A percentile compares a stretch with the other conserved stretches of the same genome.
Evolutionary conservation across 2,797 vertebrate genomes (phyloP).

Genomic region (Emys orbicularis): DNA sequence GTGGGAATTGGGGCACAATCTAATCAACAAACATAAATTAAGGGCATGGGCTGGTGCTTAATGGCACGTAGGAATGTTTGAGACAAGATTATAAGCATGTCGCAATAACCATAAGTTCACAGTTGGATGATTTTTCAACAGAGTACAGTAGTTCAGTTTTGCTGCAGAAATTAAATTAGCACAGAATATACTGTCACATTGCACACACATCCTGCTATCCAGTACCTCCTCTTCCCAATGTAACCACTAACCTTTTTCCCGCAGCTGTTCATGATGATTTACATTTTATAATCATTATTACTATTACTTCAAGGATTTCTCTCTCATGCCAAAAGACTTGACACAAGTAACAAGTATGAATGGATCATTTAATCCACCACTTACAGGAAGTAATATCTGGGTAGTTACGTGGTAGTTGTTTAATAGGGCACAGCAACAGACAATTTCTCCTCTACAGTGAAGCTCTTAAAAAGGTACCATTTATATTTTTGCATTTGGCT

Average conservation of each 20-base stretch:
- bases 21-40: not conserved
- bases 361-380: not conserved
- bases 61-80: not conserved
- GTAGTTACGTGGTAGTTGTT: not conserved
- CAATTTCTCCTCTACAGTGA: not conserved
- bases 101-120: not conserved
- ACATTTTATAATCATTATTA: not conserved
- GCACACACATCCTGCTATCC: not conserved
- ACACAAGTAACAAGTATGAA: not conserved
- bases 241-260: not conserved
- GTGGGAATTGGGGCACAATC: not conserved
- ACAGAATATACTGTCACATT: constrained; percentile 2
- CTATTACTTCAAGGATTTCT: not conserved
- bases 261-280: constrained; percentile 15
- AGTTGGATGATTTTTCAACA: constrained; percentile 19
- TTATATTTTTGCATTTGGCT: not conserved
- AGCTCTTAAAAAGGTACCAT: not conserved
- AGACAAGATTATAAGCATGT: not conserved
- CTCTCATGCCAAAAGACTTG: not conserved
- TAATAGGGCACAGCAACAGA: accelerated
- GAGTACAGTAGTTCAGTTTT: not conserved
- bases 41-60: not conserved
- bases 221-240: not conserved
- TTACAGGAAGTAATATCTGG: not conserved
- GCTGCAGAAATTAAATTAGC: constrained; percentile 25